Evolutionary conservation across 2,888 invertebrate species (phyloP).

Genomic region (Lydus trimaculatus): DNA sequence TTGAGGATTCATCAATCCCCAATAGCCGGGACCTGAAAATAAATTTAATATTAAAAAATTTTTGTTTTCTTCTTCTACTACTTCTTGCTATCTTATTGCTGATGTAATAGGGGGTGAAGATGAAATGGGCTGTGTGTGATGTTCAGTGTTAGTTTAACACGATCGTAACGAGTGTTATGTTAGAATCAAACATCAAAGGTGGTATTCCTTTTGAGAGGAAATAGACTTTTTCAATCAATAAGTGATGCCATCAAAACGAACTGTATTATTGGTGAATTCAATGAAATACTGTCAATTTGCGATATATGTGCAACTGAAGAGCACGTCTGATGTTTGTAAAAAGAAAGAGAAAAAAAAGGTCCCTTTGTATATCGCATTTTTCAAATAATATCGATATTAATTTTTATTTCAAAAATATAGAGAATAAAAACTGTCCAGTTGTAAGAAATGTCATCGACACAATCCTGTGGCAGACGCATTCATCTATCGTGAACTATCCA

Average conservation of each 20-base stretch:
- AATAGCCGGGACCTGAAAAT: slow-evolving; percentile 91
- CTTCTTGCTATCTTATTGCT: background rate
- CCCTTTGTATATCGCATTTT: background rate
- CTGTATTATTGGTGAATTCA: slow-evolving; percentile 32
- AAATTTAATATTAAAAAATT: slow-evolving; percentile 23
- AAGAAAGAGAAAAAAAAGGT: background rate
- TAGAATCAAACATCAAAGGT: slow-evolving; percentile 48
- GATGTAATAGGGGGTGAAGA: slow-evolving; percentile 13
- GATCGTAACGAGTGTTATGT: slow-evolving; percentile 45
- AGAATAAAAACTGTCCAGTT: background rate
- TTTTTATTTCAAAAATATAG: too few species aligned
- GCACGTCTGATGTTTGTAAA: slow-evolving; percentile 19
- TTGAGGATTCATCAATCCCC: slow-evolving; percentile 98
- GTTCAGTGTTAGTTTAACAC: slow-evolving; percentile 40
- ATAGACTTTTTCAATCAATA: slow-evolving; percentile 54
- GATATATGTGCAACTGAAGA: slow-evolving; percentile 17
- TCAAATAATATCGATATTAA: background rate
- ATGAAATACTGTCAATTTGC: slow-evolving; percentile 30
- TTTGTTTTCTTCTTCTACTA: background rate
- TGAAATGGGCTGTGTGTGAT: slow-evolving; percentile 35
- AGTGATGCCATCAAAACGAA: slow-evolving; percentile 42
- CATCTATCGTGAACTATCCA: background rate
- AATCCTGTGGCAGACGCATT: background rate
- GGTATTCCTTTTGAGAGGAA: slow-evolving; percentile 48
- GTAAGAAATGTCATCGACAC: too few species aligned